Conservation (phyloP, 2,113 vertebrate genomes). For the Dolichallabes microphthalmus region DNA sequence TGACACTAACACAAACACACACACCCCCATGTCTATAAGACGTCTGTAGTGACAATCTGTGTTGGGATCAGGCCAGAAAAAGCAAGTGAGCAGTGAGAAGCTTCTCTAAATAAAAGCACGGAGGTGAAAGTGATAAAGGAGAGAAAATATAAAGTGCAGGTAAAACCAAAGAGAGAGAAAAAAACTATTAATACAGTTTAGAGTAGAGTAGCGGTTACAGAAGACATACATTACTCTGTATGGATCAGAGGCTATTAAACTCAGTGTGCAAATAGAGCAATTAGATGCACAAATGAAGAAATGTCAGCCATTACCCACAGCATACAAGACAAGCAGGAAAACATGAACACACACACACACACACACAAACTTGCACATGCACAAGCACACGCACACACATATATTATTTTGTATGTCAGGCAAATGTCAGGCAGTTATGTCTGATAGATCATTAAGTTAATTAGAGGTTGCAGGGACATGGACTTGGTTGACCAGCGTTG, state of each 20-base stretch:
- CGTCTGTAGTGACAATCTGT: conserved; percentile 72
- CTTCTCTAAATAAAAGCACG: conserved; percentile 69
- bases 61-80: conserved; percentile 63
- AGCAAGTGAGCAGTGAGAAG: conserved; percentile 62
- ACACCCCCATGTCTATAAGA: conserved; percentile 57
- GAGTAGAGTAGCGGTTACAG: neutral
- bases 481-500: conserved; percentile 2
- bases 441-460: conserved; percentile 30
- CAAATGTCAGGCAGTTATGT: neutral
- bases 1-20: conserved; percentile 37
- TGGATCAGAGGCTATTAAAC: conserved; percentile 56
- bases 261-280: conserved; percentile 66
- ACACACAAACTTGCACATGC: conserved; percentile 30
- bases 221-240: conserved; percentile 43
- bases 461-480: conserved; percentile 3
- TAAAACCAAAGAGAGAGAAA: conserved; percentile 44
- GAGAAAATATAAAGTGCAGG: conserved; percentile 56
- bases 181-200: conserved; percentile 39
- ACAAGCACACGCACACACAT: neutral
- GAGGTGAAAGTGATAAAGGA: conserved; percentile 61
- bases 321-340: conserved; percentile 54
- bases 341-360: conserved; percentile 35
- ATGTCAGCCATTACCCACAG: conserved; percentile 66
- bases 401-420: neutral
- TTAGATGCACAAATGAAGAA: conserved; percentile 68